Base-by-base conservation (phyloP, 2,113 vertebrate genomes). In the Thoracochromis brauschi region DNA sequence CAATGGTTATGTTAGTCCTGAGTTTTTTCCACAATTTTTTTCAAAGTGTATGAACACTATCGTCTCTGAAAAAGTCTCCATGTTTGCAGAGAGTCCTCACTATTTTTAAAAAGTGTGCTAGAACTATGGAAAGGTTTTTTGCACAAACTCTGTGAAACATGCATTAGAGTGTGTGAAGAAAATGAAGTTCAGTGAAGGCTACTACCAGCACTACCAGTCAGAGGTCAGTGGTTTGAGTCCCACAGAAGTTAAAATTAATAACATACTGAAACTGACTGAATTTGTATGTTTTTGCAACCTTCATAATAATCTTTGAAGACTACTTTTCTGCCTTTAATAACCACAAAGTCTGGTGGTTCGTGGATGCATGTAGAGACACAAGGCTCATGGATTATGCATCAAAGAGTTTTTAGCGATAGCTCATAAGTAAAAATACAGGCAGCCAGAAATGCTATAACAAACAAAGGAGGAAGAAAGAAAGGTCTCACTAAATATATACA, bases 71-170 rank as follows among this genome's bases (percentile, higher is more conserved):
- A 40, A 71, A 16, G 19, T 21, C 29, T 17, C 17, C 17, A 71
- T 3, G 7, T 68, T 57, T 57, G 33, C 19, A 49, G 5, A 31
- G 17, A 33, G 2, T 71, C 65, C 13, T 40, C 13, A 26, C 13
- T 45, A 45, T 45, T 45, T 40, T 45, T 9, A 45, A 73, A 73
- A 73, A 9, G 21, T 42, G 40, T 45, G 13, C 5, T 45, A 26
- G 13, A 73, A 73, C 12, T 24, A 10, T 42, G 12, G 35, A 71
- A 24, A 40, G n/a, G 0, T 24, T 26, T 45, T 24, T 24, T 42
- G 1, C 33, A 71, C 35, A 0, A 71, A 71, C n/a, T 40, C 19
- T 38, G 35, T 68, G 63, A 68, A 1, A 1, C 33, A 21, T 0
- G 3, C 10, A 38, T 21, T 40, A 40, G 35, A 21, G 35, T 38